Conservation (phyloP, 2,888 invertebrate species). For the Aleiodes leptofemur region DNA sequence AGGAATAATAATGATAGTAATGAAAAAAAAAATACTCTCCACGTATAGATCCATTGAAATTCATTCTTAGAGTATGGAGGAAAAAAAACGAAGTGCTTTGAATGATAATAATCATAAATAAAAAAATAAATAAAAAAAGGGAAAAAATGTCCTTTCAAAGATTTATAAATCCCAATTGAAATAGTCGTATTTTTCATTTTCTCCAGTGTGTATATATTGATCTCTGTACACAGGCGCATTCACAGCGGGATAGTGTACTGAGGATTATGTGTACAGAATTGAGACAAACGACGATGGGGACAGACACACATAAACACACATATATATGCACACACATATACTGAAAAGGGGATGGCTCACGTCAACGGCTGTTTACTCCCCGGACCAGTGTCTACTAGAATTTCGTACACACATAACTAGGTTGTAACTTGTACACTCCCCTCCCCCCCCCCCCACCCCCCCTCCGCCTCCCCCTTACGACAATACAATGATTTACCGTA, state of each 20-base stretch:
- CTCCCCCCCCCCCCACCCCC: neutral
- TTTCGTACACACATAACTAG: neutral
- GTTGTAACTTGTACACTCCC: conserved; percentile 33
- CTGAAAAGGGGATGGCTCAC: conserved; percentile 4
- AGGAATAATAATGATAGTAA: neutral
- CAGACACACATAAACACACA: conserved; percentile 1
- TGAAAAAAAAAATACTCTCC: conserved; percentile 6
- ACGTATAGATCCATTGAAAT: conserved; percentile 19
- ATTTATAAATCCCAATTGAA: conserved; percentile 28
- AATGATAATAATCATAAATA: conserved; percentile 22
- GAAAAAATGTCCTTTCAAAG: conserved; percentile 17
- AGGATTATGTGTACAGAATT: conserved; percentile 44
- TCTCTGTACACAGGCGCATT: conserved; percentile 16
- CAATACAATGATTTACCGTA: conserved; percentile 42
- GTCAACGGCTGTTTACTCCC: conserved; percentile 47
- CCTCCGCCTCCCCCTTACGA: neutral
- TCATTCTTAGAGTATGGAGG: conserved; percentile 12
- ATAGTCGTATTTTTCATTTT: conserved; percentile 1
- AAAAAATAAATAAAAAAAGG: neutral
- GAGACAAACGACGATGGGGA: conserved; percentile 52
- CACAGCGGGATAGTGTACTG: conserved; percentile 1
- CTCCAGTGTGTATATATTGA: neutral
- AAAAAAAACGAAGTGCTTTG: conserved; percentile 30
- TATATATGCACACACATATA: no score
- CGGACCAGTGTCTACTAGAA: conserved; percentile 19